Base-by-base conservation (phyloP, 2,797 vertebrate genomes). In the Dipus sagitta region DNA sequence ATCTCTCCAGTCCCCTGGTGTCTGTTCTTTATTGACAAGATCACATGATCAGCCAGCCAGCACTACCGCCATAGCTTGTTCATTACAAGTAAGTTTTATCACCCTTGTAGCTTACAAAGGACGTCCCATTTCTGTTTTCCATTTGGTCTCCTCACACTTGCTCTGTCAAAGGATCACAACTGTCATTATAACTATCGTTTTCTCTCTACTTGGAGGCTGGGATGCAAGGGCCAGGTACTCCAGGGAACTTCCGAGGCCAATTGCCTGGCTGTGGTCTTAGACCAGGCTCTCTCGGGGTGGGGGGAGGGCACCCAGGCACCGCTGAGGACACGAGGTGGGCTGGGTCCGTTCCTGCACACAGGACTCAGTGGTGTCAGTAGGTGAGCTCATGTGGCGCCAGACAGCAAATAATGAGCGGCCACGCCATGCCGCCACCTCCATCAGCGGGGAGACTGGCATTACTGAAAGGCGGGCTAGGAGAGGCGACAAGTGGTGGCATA, bases 381-480 rank as follows among this genome's bases (percentile, higher is more conserved):
- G 88, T 15, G 4, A 88, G 79, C 86, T 1, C 64, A 38, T 30
- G 71, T 62, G 92, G 96, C 1, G 26, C 23, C 82, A 93, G 86
- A 92, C 32, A 71, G 94, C 93, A 97, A 96, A 96, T 96, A 97
- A 97, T 38, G 71, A 97, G 95, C 76, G 88, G 76, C 0, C 0
- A 95, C 67, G 80, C 0, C 0, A 95, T 64, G 80, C 90, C 97
- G 96, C 47, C 11, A 9, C 47, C 47, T 47, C 47, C 47, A 10
- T 94, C 86, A 88, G 96, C 95, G 93, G 92, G 94, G 94, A 95
- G 84, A 89, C 95, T 97, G 96, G 87, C 97, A 96, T 96, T 96
- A 97, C 94, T 97, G 97, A 98, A 91, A 94, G 72, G 75, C 54
- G 72, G 96, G 86, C 26, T 15, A 67, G 88, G 91, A 83, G 64